Evolutionary conservation across 2,113 vertebrate genomes (phyloP), one percentile per base, ranked within the genome.

Genomic region (Labeo rohita): DNA sequence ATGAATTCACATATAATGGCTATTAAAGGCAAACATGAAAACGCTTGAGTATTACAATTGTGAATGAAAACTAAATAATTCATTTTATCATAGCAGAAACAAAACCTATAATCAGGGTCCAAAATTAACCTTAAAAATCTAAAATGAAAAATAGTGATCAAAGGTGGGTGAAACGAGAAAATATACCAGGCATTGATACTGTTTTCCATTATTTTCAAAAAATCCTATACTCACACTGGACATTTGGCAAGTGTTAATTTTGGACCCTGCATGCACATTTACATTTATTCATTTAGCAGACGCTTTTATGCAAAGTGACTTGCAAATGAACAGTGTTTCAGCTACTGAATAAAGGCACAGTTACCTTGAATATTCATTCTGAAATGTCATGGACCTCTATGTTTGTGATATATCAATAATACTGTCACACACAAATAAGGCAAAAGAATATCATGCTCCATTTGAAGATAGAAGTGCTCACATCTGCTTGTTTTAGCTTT

Each of bases 401-500:
- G 54, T 28, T 45, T 87, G 28, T 65, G n/a, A 47, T 86, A 91
- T 79, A 81, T 85, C 80, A 80, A 86, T 94, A 93, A 94, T 93
- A 95, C 92, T 94, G 77, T 81, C 75, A 47, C 72, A 77, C 54
- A 92, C 81, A 90, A 91, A 86, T 85, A 89, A 59, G 87, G 88
- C 84, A 91, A 66, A 90, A 78, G 54, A 84, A 91, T 90, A 89
- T 92, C 92, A 91, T 90, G 89, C 87, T 90, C 84, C 83, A 91
- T 79, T 88, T 87, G 21, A 73, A 85, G 89, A 91, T 88, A 90
- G 89, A 93, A 93, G 92, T 93, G 92, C 93, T 91, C 90, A 91
- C 39, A 80, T 65, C 15, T 65, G 23, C 34, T 47, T 28, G 13
- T 65, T 49, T 65, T 49, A 9, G 4, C 59, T 66, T 65, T 28